Percentiles rank a stretch among this genome's conserved stretches.
Evolutionary conservation across 2,888 invertebrate genomes (phyloP).

Genomic region (Rhorus exstirpatorius): DNA sequence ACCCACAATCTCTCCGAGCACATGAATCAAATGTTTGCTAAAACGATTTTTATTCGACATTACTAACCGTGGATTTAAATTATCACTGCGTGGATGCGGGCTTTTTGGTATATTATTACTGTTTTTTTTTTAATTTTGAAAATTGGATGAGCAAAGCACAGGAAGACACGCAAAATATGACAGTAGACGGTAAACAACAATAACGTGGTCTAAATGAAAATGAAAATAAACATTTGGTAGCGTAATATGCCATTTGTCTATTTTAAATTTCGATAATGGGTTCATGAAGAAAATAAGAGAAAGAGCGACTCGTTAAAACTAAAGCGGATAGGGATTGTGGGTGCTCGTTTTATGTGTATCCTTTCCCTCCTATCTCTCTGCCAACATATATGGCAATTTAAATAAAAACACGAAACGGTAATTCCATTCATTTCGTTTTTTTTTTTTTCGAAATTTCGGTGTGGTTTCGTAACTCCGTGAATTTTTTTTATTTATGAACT

Average conservation of each 20-base stretch:
- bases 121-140: neutral
- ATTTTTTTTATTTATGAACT: too few relatives aligned
- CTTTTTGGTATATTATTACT: constrained; percentile 22
- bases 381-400: too few relatives aligned
- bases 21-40: constrained; percentile 47
- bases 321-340: constrained; percentile 2
- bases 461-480: too few relatives aligned
- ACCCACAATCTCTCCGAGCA: constrained; percentile 44
- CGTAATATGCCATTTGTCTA: constrained; percentile 1
- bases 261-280: constrained; percentile 21
- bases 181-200: constrained; percentile 58
- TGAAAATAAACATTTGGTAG: constrained; percentile 46
- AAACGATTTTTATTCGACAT: constrained; percentile 46
- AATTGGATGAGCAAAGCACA: constrained; percentile 17
- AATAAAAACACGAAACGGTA: too few relatives aligned
- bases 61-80: constrained; percentile 41
- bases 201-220: constrained; percentile 20
- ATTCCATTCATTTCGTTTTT: too few relatives aligned
- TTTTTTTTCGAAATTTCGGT: too few relatives aligned
- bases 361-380: constrained; percentile 8
- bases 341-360: too few relatives aligned
- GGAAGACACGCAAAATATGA: constrained; percentile 31
- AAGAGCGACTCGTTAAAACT: constrained; percentile 20
- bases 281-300: neutral
- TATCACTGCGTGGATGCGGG: neutral